Base-by-base conservation (phyloP, 2,797 vertebrate genomes). In the Leptoclinus maculatus region DNA sequence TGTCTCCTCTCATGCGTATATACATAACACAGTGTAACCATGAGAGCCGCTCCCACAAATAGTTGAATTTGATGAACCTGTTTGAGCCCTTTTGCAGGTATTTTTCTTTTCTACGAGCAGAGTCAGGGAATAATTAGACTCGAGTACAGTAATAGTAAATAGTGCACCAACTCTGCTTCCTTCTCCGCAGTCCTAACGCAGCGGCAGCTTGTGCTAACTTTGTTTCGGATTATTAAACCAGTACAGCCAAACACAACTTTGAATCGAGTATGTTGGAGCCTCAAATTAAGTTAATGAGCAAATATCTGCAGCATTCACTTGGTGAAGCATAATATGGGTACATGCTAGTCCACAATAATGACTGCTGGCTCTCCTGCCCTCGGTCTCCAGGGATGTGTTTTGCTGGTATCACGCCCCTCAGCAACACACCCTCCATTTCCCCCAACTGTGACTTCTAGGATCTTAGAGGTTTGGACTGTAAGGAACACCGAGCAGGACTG, bases 401-500 rank as follows among this genome's bases (percentile, higher is more conserved):
- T 45, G 4, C 58, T 49, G 16, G 73, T 27, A 23, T 12, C 17
- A 16, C 19, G 4, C 49, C 43, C 27, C 43, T 29, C 38, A 70
- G 57, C 34, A 36, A 9, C 58, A 78, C 58, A 62, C 57, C 4
- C 60, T 14, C 25, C 51, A 58, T 57, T 53, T 70, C 56, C 69
- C 58, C 69, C 58, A 63, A 66, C 60, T 65, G 38, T 39, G 29
- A 78, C 76, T 65, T 82, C 64, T 9, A 76, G 57, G 71, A 74
- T 73, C 49, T 74, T 13, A 9, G 29, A 75, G 66, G 53, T 79
- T 25, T 38, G 49, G 2, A 43, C 77, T 74, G 84, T 92, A 92
- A 94, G 78, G 54, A 85, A 91, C 86, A 86, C 90, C 51, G 16
- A 47, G 77, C 39, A 75, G 39, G 80, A 87, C 66, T 90, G 92